Conservation (phyloP, 1,140 invertebrate species). For the Meloidogyne exigua region DNA sequence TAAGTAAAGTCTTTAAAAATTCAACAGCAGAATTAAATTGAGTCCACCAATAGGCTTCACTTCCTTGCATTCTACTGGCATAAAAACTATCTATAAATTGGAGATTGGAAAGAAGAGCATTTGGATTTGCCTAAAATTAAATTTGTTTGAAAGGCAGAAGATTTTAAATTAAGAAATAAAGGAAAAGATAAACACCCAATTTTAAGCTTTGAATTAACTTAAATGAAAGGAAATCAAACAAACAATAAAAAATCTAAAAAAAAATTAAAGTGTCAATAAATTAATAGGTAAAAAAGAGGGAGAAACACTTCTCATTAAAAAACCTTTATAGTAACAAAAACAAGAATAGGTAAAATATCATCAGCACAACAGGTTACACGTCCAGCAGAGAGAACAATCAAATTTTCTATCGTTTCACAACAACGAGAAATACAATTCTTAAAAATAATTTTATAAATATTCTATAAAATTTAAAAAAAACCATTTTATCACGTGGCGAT, state of each 20-base stretch:
- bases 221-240: too few relatives aligned
- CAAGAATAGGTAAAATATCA: conserved; percentile 91
- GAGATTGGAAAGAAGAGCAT: conserved; percentile 87
- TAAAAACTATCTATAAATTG: conserved; percentile 93
- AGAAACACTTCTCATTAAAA: too few relatives aligned
- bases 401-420: conserved; percentile 82
- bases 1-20: conserved; percentile 77
- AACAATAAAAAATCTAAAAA: too few relatives aligned
- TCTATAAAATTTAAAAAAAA: neutral
- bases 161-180: too few relatives aligned
- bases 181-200: too few relatives aligned
- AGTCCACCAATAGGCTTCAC: conserved; percentile 97
- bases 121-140: conserved; percentile 76
- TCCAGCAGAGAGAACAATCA: conserved; percentile 71
- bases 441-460: neutral
- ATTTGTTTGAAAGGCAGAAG: too few relatives aligned
- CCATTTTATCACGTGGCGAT: conserved; percentile 87
- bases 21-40: conserved; percentile 93
- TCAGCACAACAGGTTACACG: conserved; percentile 85
- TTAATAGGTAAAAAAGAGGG: too few relatives aligned
- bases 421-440: conserved; percentile 77
- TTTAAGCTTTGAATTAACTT: too few relatives aligned
- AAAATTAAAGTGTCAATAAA: too few relatives aligned
- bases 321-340: conserved; percentile 87
- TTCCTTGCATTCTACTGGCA: conserved; percentile 78